Base-by-base conservation (phyloP, 2,888 invertebrate species). In the Margaritifera margaritifera region DNA sequence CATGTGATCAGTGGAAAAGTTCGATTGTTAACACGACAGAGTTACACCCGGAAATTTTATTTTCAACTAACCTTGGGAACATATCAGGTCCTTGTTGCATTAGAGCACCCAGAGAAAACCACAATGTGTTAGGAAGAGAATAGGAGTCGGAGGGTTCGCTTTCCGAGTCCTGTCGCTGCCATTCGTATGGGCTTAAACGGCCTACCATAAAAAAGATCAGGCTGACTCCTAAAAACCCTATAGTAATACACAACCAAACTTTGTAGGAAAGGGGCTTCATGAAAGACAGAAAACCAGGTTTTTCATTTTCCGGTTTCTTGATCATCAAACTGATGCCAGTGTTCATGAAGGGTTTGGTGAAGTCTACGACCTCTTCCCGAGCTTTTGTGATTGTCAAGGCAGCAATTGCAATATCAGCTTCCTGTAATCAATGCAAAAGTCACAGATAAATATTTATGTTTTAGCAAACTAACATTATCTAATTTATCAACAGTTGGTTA, bases 31-130 rank as follows among this genome's bases (percentile, higher is more conserved):
- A 58, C 19, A 20, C 20, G 61, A 24, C 22, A 6, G 18, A 31
- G 18, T 51, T 61, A 24, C 24, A 2, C 54, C 65, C 11, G 15
- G 11, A 42, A 31, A 11, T 3, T 63, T 61, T 42, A 8, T 42
- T 60, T n/a, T 11, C 15, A 53, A 89, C 91, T 91, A 92, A 96
- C 94, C 96, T 94, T 58, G 99, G 98, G 70, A 97, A 95, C 80
- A 98, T 95, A 91, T 99, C 98, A 88, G 97, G 96, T 74, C 98
- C 98, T 91, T 99, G 99, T 91, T 98, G 98, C 96, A 99, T 98
- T 90, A 99, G 96, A 61, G 98, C 97, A 54, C 98, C 98, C 78
- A 99, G 92, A 0, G 98, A 94, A 91, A 98, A 99, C 99, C 99
- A 99, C 82, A 99, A 93, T 73, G 97, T 97, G 91, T 98, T 98